Conservation (phyloP, 2,113 vertebrate genomes). For the Diadophis punctatus region DNA sequence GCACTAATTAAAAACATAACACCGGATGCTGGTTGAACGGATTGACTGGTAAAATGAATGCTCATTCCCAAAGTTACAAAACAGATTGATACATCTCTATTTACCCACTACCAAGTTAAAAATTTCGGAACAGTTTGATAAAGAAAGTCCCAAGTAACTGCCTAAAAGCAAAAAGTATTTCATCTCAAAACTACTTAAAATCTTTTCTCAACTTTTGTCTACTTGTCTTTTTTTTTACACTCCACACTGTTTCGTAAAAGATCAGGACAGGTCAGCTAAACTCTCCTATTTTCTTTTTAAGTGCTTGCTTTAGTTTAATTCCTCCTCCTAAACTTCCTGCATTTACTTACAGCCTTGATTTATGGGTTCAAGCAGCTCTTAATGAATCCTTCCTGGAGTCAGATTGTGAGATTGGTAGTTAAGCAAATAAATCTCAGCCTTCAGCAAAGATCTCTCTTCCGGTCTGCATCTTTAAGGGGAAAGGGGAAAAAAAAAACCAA, state of each 20-base stretch:
- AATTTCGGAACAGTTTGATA: neutral
- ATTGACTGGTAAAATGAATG: neutral
- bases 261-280: neutral
- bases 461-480: neutral
- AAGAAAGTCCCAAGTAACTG: neutral
- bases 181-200: neutral
- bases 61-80: neutral
- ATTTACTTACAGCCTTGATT: neutral
- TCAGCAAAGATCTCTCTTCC: neutral
- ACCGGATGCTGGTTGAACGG: neutral
- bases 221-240: neutral
- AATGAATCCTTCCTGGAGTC: neutral
- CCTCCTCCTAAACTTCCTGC: neutral
- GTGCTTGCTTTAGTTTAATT: neutral
- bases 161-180: neutral
- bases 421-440: neutral
- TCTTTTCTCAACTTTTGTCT: neutral
- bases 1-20: neutral
- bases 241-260: neutral
- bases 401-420: too few relatives aligned
- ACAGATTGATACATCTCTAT: neutral
- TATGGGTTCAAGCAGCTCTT: neutral
- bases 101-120: neutral
- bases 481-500: too few relatives aligned
- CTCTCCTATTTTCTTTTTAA: neutral